Conservation (phyloP, 2,797 vertebrate genomes). For the Potorous gilbertii region DNA sequence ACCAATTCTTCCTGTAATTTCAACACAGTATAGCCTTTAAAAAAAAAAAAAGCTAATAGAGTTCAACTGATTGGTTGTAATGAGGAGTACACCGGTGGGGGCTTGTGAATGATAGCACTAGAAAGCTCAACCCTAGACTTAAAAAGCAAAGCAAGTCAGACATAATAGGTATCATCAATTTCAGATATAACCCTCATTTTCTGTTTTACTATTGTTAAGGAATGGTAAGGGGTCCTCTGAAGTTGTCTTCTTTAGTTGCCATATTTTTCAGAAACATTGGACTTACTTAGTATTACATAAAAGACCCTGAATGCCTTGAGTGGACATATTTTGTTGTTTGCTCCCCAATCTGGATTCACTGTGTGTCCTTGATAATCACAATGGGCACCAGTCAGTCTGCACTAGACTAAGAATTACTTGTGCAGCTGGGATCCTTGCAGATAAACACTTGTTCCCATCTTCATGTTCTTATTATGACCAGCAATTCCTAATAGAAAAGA, state of each 20-base stretch:
- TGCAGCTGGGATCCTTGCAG: neutral
- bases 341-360: neutral
- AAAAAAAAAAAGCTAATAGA: neutral
- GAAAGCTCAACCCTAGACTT: neutral
- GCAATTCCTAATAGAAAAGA: neutral
- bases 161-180: neutral
- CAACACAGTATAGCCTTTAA: neutral
- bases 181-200: neutral
- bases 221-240: neutral
- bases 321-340: neutral
- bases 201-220: neutral
- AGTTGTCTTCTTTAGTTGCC: neutral
- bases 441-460: neutral
- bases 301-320: neutral
- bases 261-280: neutral
- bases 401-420: neutral
- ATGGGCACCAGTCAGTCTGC: neutral
- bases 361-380: neutral
- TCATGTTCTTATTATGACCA: neutral
- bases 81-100: neutral
- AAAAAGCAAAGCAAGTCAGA: neutral
- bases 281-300: neutral
- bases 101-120: neutral
- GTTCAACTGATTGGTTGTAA: neutral
- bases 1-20: neutral